Percentiles rank a stretch among this genome's conserved stretches.
Evolutionary conservation across 2,113 vertebrate genomes (phyloP).

Genomic region (Puffinus mauretanicus): DNA sequence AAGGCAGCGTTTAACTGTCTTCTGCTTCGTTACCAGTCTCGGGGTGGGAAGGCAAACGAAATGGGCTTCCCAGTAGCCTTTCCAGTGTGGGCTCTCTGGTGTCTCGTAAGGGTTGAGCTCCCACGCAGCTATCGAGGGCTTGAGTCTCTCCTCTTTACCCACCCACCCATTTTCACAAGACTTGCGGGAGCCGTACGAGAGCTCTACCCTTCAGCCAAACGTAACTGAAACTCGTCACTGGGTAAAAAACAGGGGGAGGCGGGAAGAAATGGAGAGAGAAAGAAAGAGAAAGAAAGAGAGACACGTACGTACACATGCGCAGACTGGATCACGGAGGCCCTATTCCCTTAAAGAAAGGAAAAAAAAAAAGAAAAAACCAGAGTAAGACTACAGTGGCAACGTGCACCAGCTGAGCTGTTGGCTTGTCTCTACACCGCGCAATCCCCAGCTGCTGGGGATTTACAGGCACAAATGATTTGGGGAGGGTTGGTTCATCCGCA

Average conservation of each 20-base stretch:
- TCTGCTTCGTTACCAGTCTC: background rate
- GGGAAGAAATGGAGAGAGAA: conserved; percentile 16
- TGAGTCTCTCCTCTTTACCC: background rate
- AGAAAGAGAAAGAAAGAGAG: background rate
- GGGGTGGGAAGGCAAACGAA: background rate
- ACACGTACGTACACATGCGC: background rate
- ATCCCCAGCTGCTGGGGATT: conserved; percentile 22
- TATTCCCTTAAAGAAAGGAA: background rate
- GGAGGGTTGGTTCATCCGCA: background rate
- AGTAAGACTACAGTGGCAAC: background rate
- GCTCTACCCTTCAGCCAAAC: conserved; percentile 40
- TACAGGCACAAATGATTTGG: background rate
- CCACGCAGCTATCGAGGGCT: background rate
- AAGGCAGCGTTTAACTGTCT: background rate
- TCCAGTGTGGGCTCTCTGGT: background rate
- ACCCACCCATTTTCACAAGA: conserved; percentile 52
- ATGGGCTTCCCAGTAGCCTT: background rate
- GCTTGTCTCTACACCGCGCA: background rate
- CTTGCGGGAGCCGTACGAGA: conserved; percentile 5
- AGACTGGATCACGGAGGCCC: background rate
- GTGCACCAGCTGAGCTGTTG: conserved; percentile 4
- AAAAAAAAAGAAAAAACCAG: background rate
- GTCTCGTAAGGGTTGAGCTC: background rate
- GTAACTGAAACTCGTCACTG: background rate
- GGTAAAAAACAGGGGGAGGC: conserved; percentile 25